phyloP scores from a whole-genome alignment of 2,797 vertebrate genomes.

The Chloroceryle inda region DNA sequence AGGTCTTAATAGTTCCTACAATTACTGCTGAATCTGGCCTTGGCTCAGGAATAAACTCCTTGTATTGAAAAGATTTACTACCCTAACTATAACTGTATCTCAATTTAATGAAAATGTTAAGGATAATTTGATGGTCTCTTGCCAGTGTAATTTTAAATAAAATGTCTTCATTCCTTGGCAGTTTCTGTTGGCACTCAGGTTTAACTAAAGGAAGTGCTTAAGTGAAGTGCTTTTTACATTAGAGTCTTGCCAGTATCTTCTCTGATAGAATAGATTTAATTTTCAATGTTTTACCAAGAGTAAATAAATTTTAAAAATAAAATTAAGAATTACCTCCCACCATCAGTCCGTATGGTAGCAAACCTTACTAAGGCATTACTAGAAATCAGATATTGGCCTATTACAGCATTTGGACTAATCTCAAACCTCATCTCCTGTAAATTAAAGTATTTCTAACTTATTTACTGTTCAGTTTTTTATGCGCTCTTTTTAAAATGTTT shows the following conservation, averaged over 20 bases:
- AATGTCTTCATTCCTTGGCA: slow-evolving; percentile 79
- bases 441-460: slow-evolving; percentile 50
- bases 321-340: neutral
- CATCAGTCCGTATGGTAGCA: neutral
- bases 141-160: slow-evolving; percentile 82
- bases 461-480: slow-evolving; percentile 18
- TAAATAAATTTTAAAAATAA: slow-evolving; percentile 64
- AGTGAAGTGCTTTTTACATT: slow-evolving; percentile 70
- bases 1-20: slow-evolving; percentile 58
- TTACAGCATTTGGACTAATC: neutral
- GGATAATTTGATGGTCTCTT: slow-evolving; percentile 79
- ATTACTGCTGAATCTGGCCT: slow-evolving; percentile 62
- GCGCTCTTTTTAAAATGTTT: neutral
- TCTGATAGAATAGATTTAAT: slow-evolving; percentile 63
- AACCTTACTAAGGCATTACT: slow-evolving; percentile 46
- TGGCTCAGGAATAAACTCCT: slow-evolving; percentile 73
- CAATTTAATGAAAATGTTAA: slow-evolving; percentile 83
- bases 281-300: slow-evolving; percentile 55
- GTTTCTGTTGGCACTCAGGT: slow-evolving; percentile 41
- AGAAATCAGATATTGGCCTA: slow-evolving; percentile 52
- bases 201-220: slow-evolving; percentile 76
- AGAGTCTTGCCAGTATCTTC: slow-evolving; percentile 54
- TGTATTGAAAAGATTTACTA: slow-evolving; percentile 79
- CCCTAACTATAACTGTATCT: slow-evolving; percentile 78
- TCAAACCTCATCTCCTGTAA: slow-evolving; percentile 46